Base-by-base conservation (phyloP, 2,797 vertebrate species). In the Acipenser transmontanus region DNA sequence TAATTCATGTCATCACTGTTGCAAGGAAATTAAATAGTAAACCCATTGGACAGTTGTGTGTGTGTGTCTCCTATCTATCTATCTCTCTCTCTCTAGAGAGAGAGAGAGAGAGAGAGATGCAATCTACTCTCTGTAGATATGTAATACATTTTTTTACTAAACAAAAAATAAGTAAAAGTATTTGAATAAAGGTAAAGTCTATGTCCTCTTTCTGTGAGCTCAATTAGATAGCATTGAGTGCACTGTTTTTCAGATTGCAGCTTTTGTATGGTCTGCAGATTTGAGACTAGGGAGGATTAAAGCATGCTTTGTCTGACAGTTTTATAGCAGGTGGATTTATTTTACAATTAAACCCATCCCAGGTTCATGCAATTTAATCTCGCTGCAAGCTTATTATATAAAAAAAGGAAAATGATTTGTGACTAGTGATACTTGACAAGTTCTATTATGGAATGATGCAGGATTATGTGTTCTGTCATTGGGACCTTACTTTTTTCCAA, bases 291-390 rank as follows among this genome's bases (percentile, higher is more conserved):
- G 1, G 51, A 7, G 63, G 50, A 6, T 12, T 34, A 34, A 34
- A 34, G 34, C 34, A 34, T 4, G 4, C 34, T 34, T 34, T 34
- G 17, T 17, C 17, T 59, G 65, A 34, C 14, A 20, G 6, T 59
- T 63, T 67, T 61, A 66, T 69, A 13, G 0, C 64, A 7, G 62
- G 51, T 69, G 66, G 68, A 73, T 67, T 69, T 67, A 61, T 69
- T 70, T 71, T 63, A 66, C 77, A 78, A 82, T 82, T 84, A 77
- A 52, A 52, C 62, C n/a, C 50, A 67, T 69, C 76, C 73, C 76
- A 79, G 66, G 80, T 48, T 69, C 50, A 74, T 59, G 67, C 73
- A 66, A 75, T 79, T 76, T 77, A 74, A 64, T 75, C 70, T 68
- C 66, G 34, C 66, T 59, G 69, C 64, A 14, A 12, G 34, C 50